phyloP scores from a whole-genome alignment of 2,888 invertebrate species.

The Pammene aurita region DNA sequence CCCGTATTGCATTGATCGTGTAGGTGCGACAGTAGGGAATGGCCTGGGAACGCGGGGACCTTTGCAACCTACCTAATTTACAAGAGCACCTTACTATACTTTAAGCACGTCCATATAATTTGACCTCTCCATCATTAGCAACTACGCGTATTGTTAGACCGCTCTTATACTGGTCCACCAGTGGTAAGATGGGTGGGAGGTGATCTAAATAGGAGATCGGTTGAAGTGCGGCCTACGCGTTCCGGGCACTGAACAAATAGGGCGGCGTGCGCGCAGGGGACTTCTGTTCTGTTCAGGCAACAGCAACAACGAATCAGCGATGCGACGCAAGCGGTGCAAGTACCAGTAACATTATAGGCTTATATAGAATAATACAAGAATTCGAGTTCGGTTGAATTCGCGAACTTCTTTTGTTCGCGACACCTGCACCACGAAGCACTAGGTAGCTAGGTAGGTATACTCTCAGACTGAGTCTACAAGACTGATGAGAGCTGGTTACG shows the following conservation, averaged over 20 bases:
- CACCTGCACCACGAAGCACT: too few relatives aligned
- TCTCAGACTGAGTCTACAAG: too few relatives aligned
- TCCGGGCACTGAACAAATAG: slow-evolving; percentile 29
- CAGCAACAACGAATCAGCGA: too few relatives aligned
- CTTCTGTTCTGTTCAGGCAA: neutral
- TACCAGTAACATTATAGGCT: too few relatives aligned
- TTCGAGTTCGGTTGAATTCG: too few relatives aligned
- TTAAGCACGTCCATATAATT: neutral
- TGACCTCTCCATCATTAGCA: neutral
- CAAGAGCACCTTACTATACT: neutral
- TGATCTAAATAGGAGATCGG: neutral
- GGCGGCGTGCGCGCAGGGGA: neutral
- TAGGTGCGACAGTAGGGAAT: slow-evolving; percentile 13
- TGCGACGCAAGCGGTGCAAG: too few relatives aligned
- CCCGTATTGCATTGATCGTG: slow-evolving; percentile 16
- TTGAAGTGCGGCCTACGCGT: slow-evolving; percentile 24
- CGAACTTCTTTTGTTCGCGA: too few relatives aligned
- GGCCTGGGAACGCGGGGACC: slow-evolving; percentile 28
- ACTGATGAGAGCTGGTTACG: too few relatives aligned
- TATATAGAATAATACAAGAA: too few relatives aligned
- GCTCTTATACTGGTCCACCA: neutral
- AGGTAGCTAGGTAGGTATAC: too few relatives aligned
- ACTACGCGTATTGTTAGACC: neutral
- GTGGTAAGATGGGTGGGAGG: neutral
- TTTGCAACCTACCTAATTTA: slow-evolving; percentile 5